A percentile compares a stretch with the other conserved stretches of the same genome.
phyloP scores from a whole-genome alignment of 1,140 invertebrate species.

The Diabrotica virgifera region DNA sequence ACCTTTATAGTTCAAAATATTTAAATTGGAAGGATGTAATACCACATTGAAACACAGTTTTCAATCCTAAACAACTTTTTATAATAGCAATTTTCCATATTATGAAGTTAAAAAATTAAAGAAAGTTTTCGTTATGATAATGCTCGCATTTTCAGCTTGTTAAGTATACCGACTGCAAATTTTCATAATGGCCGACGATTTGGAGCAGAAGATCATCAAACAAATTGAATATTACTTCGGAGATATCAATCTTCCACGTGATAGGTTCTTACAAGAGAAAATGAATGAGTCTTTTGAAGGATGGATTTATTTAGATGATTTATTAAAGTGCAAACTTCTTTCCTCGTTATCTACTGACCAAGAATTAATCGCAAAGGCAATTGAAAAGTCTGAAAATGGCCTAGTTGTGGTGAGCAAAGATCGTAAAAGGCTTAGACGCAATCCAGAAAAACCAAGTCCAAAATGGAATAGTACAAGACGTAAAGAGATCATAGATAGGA shows the following conservation, averaged over 20 bases:
- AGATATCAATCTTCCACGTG: conserved; percentile 83
- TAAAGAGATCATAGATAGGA: conserved; percentile 71
- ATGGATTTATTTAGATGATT: conserved; percentile 81
- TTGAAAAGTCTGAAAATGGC: conserved; percentile 71
- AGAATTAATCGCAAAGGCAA: conserved; percentile 68
- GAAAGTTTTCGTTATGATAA: no score
- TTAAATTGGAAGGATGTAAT: no score
- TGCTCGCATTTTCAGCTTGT: no score
- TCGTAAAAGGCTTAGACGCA: conserved; percentile 76
- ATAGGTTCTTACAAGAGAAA: conserved; percentile 86
- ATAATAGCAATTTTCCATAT: no score
- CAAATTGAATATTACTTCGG: conserved; percentile 71
- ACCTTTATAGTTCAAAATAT: no score
- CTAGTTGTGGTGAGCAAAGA: conserved; percentile 81
- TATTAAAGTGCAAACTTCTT: conserved; percentile 87
- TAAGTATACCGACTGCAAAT: neutral
- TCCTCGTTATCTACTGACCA: conserved; percentile 68
- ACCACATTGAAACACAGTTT: no score
- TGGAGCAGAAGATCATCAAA: conserved; percentile 58
- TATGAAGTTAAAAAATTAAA: no score
- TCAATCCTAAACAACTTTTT: no score
- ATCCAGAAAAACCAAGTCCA: conserved; percentile 74
- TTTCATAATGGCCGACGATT: conserved; percentile 44
- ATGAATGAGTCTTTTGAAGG: conserved; percentile 85
- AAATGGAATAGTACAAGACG: conserved; percentile 77